Evolutionary conservation across 2,888 invertebrate species (phyloP).

Genomic region (Eupithecia subumbrata): DNA sequence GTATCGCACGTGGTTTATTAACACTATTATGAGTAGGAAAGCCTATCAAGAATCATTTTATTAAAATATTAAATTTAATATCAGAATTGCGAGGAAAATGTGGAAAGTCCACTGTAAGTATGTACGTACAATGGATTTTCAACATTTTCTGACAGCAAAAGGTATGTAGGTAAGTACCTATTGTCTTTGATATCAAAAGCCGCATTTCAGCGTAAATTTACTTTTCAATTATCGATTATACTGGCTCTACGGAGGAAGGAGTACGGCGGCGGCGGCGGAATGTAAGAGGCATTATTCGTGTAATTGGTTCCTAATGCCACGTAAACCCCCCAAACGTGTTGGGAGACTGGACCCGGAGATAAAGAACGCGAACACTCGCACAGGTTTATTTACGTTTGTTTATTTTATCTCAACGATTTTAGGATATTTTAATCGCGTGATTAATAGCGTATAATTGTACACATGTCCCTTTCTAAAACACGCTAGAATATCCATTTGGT

Average conservation of each 20-base stretch:
- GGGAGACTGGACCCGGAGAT: constrained; percentile 79
- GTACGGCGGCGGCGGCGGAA: constrained; percentile 47
- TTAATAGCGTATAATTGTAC: background rate
- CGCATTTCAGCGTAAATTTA: constrained; percentile 10
- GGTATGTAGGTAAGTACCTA: no score
- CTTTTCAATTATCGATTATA: constrained; percentile 46
- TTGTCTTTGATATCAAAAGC: background rate
- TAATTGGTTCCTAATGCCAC: constrained; percentile 85
- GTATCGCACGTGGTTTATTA: constrained; percentile 8
- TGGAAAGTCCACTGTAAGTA: background rate
- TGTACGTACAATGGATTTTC: no score
- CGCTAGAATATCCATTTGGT: background rate
- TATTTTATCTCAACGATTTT: constrained; percentile 19
- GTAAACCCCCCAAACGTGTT: constrained; percentile 84
- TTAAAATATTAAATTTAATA: background rate
- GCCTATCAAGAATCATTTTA: background rate
- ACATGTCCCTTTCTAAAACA: background rate
- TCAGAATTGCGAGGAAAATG: background rate
- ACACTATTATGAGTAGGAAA: background rate
- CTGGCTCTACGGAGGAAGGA: constrained; percentile 44
- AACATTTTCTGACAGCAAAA: no score
- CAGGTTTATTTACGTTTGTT: constrained; percentile 42
- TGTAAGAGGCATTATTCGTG: constrained; percentile 72
- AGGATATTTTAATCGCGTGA: background rate
- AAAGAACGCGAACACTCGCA: constrained; percentile 68